These are phyloP conservation scores for Oncorhynchus kisutch DNA, from an alignment of 2,113 vertebrate species.

Conservation along the genomic window DNA sequence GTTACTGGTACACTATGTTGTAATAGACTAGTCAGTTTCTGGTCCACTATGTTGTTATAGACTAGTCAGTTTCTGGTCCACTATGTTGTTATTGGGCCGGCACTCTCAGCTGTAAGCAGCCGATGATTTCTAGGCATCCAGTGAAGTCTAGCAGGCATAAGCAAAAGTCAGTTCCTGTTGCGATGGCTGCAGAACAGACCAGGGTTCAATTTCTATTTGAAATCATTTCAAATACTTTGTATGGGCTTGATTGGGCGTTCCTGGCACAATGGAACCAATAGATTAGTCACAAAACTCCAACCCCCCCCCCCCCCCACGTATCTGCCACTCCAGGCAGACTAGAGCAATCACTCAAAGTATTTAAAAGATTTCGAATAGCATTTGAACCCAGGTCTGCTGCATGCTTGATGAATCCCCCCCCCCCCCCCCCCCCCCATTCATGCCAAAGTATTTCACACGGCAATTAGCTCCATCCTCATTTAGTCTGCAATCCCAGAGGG, in stretches of 20 bases:
- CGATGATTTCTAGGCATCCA: conserved; percentile 92
- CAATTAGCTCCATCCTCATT: conserved; percentile 99
- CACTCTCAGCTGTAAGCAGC: conserved; percentile 86
- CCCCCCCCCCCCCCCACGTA: conserved; percentile 51
- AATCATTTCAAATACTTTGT: too few relatives aligned
- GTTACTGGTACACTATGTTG: too few relatives aligned
- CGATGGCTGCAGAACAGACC: conserved; percentile 79
- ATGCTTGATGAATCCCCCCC: conserved; percentile 55
- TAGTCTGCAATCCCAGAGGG: conserved; percentile 93
- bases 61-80: too few relatives aligned
- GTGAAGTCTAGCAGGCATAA: conserved; percentile 82
- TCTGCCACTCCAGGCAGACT: conserved; percentile 59
- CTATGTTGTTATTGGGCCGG: conserved; percentile 66
- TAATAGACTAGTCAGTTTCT: too few relatives aligned
- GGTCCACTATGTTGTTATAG: too few relatives aligned
- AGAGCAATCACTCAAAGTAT: too few relatives aligned
- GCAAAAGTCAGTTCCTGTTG: conserved; percentile 58
- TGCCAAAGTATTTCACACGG: conserved; percentile 98
- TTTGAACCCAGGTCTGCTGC: conserved; percentile 68
- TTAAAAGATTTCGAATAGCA: too few relatives aligned
- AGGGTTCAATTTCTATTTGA: too few relatives aligned
- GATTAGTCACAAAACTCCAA: too few relatives aligned
- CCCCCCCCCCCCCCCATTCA: conserved; percentile 64
- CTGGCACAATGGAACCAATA: too few relatives aligned
- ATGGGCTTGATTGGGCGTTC: too few relatives aligned